phyloP scores from a whole-genome alignment of 92 coral and sea anemone genomes.

The Heliopora coerulea region DNA sequence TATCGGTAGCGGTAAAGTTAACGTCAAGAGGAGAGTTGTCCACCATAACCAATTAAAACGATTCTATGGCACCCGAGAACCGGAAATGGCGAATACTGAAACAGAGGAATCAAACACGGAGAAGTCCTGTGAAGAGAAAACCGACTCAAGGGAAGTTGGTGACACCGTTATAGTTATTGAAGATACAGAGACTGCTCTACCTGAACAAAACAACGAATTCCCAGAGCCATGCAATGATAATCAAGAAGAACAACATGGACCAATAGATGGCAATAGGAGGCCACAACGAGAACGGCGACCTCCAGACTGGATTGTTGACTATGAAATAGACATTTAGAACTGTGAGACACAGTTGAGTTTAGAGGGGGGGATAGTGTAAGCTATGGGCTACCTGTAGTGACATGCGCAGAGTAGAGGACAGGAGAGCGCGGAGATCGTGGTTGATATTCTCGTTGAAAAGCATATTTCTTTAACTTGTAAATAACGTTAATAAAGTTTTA shows the following conservation, averaged over 20 bases:
- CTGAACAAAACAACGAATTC: not conserved
- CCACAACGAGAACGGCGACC: conserved; percentile 44
- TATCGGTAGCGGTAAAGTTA: conserved; percentile 10
- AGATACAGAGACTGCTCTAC: no score
- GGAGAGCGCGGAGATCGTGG: no score
- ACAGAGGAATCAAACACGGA: not conserved
- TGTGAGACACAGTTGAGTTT: conserved; percentile 8
- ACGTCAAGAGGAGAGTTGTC: conserved; percentile 33
- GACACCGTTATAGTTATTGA: conserved; percentile 18
- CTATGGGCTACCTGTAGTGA: not conserved
- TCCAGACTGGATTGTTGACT: conserved; percentile 19
- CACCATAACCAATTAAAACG: conserved; percentile 41
- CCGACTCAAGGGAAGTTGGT: conserved; percentile 15
- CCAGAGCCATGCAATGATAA: not conserved
- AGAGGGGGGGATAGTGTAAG: conserved; percentile 21
- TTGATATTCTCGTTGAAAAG: no score
- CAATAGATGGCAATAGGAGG: conserved; percentile 3
- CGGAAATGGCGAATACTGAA: not conserved
- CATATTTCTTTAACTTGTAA: no score
- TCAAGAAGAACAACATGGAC: conserved; percentile 22
- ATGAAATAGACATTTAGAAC: conserved; percentile 4
- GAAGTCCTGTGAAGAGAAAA: not conserved
- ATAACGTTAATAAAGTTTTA: no score
- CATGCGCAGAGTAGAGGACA: no score
- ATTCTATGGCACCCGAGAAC: not conserved